Evolutionary conservation across 2,113 vertebrate genomes (phyloP).

Genomic region (Dromas ardeola): DNA sequence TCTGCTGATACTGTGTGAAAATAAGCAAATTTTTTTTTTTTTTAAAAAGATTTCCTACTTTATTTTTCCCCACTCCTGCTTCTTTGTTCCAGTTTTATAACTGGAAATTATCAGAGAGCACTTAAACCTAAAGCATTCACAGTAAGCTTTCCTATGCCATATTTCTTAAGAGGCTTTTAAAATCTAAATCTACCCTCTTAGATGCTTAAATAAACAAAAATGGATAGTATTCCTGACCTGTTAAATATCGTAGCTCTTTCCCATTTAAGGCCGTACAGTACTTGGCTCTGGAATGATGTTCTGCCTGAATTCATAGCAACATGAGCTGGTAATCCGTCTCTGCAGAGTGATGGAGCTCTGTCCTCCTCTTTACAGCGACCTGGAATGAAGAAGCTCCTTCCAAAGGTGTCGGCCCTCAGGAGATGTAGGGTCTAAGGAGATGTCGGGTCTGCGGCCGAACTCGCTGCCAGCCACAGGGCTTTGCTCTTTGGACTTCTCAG

Average conservation of each 20-base stretch:
- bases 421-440: background rate
- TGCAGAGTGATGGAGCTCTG: background rate
- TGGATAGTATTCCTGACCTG: constrained; percentile 21
- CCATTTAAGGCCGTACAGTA: constrained; percentile 53
- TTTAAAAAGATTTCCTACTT: no score
- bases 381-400: background rate
- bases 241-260: constrained; percentile 14
- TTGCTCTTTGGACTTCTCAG: background rate
- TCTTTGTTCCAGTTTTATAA: background rate
- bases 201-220: constrained; percentile 43
- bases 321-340: background rate
- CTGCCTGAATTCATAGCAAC: background rate
- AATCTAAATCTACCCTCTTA: constrained; percentile 2
- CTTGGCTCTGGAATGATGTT: constrained; percentile 6
- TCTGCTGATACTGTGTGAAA: background rate
- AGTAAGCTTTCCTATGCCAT: background rate
- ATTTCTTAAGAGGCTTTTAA: background rate
- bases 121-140: background rate
- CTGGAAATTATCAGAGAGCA: background rate
- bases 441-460: background rate
- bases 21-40: background rate
- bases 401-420: background rate
- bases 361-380: background rate
- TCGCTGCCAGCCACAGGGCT: background rate
- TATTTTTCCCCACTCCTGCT: background rate